A percentile compares a stretch with the other conserved stretches of the same genome.
phyloP scores from a whole-genome alignment of 2,888 invertebrate species.

The Cheilosia urbana region DNA sequence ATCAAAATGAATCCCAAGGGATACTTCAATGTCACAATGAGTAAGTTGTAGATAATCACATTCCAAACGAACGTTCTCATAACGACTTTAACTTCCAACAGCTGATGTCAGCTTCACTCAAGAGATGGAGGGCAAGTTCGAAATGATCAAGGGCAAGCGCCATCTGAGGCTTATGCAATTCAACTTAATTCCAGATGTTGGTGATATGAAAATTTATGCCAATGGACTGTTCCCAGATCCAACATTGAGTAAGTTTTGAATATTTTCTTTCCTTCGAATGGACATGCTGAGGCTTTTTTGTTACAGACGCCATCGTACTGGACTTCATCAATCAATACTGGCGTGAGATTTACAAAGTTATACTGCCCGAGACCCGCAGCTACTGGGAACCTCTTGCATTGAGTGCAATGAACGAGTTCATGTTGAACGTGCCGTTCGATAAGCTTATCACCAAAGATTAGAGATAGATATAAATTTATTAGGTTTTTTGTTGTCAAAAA shows the following conservation, averaged over 20 bases:
- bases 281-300: background rate
- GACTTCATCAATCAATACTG: conserved; percentile 86
- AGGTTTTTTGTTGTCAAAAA: conserved; percentile 25
- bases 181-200: conserved; percentile 87
- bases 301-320: conserved; percentile 80
- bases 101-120: conserved; percentile 86
- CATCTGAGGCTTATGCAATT: conserved; percentile 86
- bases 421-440: conserved; percentile 81
- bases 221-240: conserved; percentile 87
- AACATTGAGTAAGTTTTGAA: conserved; percentile 86
- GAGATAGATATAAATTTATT: conserved; percentile 38
- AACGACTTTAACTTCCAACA: conserved; percentile 78
- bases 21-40: conserved; percentile 86
- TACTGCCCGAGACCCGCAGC: conserved; percentile 83
- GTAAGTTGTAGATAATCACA: conserved; percentile 83
- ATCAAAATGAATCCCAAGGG: conserved; percentile 87
- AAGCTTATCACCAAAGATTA: conserved; percentile 79
- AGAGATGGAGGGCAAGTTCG: conserved; percentile 86
- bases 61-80: conserved; percentile 50
- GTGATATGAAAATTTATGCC: conserved; percentile 86
- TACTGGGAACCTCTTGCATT: conserved; percentile 82
- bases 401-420: conserved; percentile 80
- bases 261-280: background rate
- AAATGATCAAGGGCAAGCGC: conserved; percentile 85
- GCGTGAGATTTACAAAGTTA: conserved; percentile 84